Base-by-base conservation (phyloP, 2,888 invertebrate species). In the Fragum fragum region DNA sequence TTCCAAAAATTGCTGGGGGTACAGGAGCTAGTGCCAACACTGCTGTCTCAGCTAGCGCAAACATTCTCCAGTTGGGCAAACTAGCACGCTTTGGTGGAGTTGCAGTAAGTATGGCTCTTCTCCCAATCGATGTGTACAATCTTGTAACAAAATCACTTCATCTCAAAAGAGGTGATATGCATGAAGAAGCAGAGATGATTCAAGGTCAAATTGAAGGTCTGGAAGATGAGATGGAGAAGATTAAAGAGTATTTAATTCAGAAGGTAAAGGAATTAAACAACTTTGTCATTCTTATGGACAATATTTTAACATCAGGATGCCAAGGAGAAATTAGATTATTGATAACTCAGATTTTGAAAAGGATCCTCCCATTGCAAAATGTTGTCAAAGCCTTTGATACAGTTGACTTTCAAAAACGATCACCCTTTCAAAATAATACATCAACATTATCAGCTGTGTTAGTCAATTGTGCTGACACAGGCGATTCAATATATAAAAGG, bases 61-160 rank as follows among this genome's bases (percentile, higher is more conserved):
- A 55, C 21, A n/a, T 55, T n/a, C 3, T 71, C 2, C 21, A 55
- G 21, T n/a, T 71, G 0, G 68, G 74, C 18, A 53, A 53, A 18
- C 23, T 55, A 3, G 66, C 66, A 18, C 52, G 36, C 23, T 32
- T 29, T 68, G 39, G 66, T 26, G 68, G 66, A n/a, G 55, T 66
- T 21, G 29, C 66, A 16, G 47, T 74, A n/a, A 74, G n/a, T 26
- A 36, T 53, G 9, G 74, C 53, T 2, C 29, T 74, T 2, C 55
- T 74, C 7, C 74, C 74, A 26, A 16, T 74, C 5, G 74, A 74
- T 29, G 59, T 74, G 36, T 66, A 66, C 32, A 52, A 53, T 9
- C 53, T 74, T 16, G 68, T 74, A 32, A 55, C 47, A 55, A 23
- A n/a, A 7, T n/a, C 55, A 23, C 66, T 32, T 11, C 32, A 52